Percentiles rank a stretch among this genome's conserved stretches.
These are phyloP conservation scores for Hydrotaea diabolus DNA, from an alignment of 2,888 invertebrate species.

Conservation along the genomic window DNA sequence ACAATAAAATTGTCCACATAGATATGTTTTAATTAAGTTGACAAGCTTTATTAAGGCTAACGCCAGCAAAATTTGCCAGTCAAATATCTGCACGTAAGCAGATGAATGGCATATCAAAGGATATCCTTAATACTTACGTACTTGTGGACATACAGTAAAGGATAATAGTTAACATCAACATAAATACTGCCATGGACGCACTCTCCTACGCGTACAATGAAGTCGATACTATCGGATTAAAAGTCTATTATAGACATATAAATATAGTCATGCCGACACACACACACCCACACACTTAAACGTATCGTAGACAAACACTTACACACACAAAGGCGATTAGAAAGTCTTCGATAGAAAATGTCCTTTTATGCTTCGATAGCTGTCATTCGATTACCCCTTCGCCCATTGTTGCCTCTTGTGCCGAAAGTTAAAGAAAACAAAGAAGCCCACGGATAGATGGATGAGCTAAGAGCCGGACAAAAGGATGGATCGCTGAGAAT, in stretches of 20 bases:
- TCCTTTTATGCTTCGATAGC: background rate
- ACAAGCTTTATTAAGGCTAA: background rate
- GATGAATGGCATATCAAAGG: no score
- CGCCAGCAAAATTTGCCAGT: no score
- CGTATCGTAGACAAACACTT: constrained; percentile 21
- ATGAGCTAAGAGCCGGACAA: no score
- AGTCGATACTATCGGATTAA: background rate
- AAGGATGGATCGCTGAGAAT: background rate
- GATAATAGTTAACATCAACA: background rate
- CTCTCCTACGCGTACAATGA: background rate
- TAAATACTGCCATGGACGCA: no score
- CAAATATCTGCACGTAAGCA: no score
- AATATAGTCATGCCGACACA: background rate
- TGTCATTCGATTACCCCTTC: background rate
- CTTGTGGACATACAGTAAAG: background rate
- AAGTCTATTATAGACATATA: background rate
- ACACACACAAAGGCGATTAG: background rate
- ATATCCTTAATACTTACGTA: no score
- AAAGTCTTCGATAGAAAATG: background rate
- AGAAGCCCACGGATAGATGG: background rate
- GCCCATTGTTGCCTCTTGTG: background rate
- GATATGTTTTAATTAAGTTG: background rate
- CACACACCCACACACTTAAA: background rate
- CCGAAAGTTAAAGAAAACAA: background rate
- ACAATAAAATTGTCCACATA: background rate